Evolutionary conservation across 2,888 invertebrate species (phyloP), one percentile per base, ranked within the genome.

Genomic region (Clusia tigrina): DNA sequence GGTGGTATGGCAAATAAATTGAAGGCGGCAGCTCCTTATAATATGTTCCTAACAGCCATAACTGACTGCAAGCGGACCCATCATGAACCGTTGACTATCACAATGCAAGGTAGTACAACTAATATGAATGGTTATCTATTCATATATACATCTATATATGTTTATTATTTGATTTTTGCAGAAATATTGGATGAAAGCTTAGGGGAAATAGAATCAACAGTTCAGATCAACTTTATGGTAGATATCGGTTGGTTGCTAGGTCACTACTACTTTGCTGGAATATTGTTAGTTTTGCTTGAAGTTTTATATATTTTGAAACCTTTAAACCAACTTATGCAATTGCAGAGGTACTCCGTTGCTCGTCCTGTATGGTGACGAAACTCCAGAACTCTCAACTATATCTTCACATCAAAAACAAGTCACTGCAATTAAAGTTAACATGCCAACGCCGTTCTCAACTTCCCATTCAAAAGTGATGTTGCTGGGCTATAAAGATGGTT

Each of bases 141-240:
- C n/a, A n/a, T n/a, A n/a, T n/a, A n/a, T n/a, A n/a, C n/a, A n/a
- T n/a, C n/a, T n/a, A n/a, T n/a, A n/a, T n/a, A n/a, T n/a, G n/a
- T n/a, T n/a, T n/a, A n/a, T n/a, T n/a, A n/a, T n/a, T n/a, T n/a
- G n/a, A n/a, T n/a, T 48, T 85, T 83, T 18, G n/a, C 85, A 87
- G 94, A 94, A 83, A 86, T 94, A n/a, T 82, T 94, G 2, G 93
- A 94, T 74, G 86, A 86, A 6, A 92, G 92, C 76, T 84, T 94
- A 2, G 94, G 94, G 0, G 88, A 89, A 62, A 83, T 95, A 3
- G 89, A 89, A 69, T 87, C 88, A 51, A 90, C 91, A 0, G 83
- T 93, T n/a, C 94, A 97, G 84, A 91, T 97, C 24, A 97, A 95
- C 82, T 97, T 94, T 75, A 94, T 96, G 92, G 91, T 96, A 42